Evolutionary conservation across 2,888 invertebrate genomes (phyloP), one percentile per base, ranked within the genome.

Genomic region (Nomada flava): DNA sequence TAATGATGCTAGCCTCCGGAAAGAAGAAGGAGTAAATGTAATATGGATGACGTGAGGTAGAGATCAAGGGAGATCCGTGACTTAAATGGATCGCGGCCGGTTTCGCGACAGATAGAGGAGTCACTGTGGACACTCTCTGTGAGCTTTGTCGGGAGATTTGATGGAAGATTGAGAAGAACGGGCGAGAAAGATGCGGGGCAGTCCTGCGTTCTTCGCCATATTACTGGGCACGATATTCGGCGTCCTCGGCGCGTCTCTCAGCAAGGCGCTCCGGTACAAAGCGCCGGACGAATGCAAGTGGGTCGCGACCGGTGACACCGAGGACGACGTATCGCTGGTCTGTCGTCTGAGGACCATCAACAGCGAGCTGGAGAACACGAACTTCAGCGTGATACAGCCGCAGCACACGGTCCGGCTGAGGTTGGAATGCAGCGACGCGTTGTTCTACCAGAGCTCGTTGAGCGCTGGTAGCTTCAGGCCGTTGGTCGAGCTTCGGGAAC

Each of bases 221-320:
- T 93, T 95, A 85, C 94, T 95, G 91, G 95, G 95, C 90, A 95
- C 95, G 92, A 94, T 95, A 91, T 95, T 95, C 93, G 95, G 95
- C 82, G 95, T 95, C 84, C 93, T 95, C 79, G 95, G 95, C 83
- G 95, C 95, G 83, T 95, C 95, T 84, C 93, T 95, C 76, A 95
- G 96, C 92, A 95, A 95, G 91, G 95, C 95, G 86, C 92, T 92
- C 59, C 95, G 96, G 85, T 97, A 97, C 94, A 96, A 97, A 92
- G 97, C 97, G 90, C 97, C 97, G 86, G 97, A 97, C 94, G 97
- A 97, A 94, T 97, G 97, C 94, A 96, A 96, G 91, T 97, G 97
- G 97, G 96, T 96, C 88, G 95, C 96, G 85, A 96, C 96, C 91
- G 96, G 95, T 90, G 95, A 95, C 85, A 95, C 95, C 90, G 95